phyloP scores from a whole-genome alignment of 1,140 invertebrate genomes.

The Dreissena rostriformis region DNA sequence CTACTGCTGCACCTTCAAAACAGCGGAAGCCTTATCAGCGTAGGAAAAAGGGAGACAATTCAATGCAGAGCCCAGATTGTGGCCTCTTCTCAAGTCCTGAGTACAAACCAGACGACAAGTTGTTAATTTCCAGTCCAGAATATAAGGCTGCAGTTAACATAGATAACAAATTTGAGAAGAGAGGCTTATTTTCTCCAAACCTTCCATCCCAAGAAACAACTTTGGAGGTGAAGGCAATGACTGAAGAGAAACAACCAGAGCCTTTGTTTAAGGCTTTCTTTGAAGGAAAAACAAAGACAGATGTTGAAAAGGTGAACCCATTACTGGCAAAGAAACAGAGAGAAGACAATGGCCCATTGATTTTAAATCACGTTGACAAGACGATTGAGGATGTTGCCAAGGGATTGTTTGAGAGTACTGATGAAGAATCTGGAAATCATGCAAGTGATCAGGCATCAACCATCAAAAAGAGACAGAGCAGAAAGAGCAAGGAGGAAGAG shows the following conservation, averaged over 20 bases:
- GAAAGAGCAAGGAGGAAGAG: slow-evolving; percentile 50
- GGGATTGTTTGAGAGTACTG: slow-evolving; percentile 73
- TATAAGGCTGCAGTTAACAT: slow-evolving; percentile 30
- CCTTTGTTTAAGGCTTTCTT: slow-evolving; percentile 58
- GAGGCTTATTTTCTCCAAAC: slow-evolving; percentile 28
- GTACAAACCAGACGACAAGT: slow-evolving; percentile 34
- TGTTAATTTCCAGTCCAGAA: slow-evolving; percentile 43
- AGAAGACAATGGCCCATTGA: slow-evolving; percentile 22
- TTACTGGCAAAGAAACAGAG: slow-evolving; percentile 36
- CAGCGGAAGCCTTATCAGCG: slow-evolving; percentile 45
- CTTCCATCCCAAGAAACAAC: slow-evolving; percentile 40
- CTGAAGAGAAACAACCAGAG: slow-evolving; percentile 51
- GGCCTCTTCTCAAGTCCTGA: slow-evolving; percentile 50
- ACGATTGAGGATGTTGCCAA: slow-evolving; percentile 79
- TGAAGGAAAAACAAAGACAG: slow-evolving; percentile 44
- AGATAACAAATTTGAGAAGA: slow-evolving; percentile 51
- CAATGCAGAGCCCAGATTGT: slow-evolving; percentile 44
- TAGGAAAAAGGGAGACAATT: slow-evolving; percentile 45
- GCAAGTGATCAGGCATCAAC: slow-evolving; percentile 20
- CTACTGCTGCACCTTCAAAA: slow-evolving; percentile 21
- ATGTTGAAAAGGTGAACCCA: slow-evolving; percentile 29
- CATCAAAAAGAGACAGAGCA: slow-evolving; percentile 29
- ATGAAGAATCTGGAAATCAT: slow-evolving; percentile 46
- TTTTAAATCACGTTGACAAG: slow-evolving; percentile 74
- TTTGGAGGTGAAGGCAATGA: slow-evolving; percentile 24